These are phyloP conservation scores for Chamaea fasciata DNA, from an alignment of 2,113 vertebrate species.

Conservation along the genomic window DNA sequence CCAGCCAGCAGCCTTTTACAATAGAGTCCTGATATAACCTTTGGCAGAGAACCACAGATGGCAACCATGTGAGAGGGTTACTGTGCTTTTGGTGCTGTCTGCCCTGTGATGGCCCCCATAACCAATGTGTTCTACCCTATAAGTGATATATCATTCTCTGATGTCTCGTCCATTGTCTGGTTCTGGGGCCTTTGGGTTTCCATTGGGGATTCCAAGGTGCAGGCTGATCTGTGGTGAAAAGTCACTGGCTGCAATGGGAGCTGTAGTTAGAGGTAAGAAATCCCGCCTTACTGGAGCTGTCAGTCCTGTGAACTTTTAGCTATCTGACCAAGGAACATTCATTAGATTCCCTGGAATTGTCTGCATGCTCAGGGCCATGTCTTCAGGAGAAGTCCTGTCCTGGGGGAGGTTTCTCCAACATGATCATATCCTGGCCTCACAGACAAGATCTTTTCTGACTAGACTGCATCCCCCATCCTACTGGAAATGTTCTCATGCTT, in stretches of 20 bases:
- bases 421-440: neutral
- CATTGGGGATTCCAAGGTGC: neutral
- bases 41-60: neutral
- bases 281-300: neutral
- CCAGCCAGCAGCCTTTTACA: neutral
- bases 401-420: neutral
- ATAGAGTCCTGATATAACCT: neutral
- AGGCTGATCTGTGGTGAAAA: neutral
- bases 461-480: too few relatives aligned
- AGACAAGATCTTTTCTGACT: neutral
- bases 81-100: neutral
- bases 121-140: neutral
- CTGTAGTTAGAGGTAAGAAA: neutral
- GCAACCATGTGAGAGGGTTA: neutral
- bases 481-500: neutral
- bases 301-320: neutral
- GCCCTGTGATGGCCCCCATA: neutral
- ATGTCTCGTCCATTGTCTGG: neutral
- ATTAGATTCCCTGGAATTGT: neutral
- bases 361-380: rapidly evolving
- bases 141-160: neutral
- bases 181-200: neutral
- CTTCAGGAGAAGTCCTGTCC: neutral
- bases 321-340: neutral
- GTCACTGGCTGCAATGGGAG: neutral